These are phyloP conservation scores for Notolepis coatsorum DNA, from an alignment of 2,797 vertebrate species.

Conservation along the genomic window DNA sequence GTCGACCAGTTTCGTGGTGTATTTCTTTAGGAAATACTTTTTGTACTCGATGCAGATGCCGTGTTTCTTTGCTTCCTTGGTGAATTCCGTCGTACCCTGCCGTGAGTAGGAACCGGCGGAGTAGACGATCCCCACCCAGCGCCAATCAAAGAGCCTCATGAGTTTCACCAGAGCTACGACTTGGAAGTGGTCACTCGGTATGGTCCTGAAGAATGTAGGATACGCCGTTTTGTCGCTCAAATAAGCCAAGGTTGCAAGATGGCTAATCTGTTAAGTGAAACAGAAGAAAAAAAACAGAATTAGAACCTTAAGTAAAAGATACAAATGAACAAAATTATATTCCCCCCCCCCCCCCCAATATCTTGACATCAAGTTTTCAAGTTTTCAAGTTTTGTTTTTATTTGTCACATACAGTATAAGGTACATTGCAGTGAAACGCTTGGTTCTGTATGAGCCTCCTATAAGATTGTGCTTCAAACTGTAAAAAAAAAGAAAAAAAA, in stretches of 20 bases:
- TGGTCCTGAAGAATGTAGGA: slow-evolving; percentile 70
- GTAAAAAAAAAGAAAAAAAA: slow-evolving; percentile 18
- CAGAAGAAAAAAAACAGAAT: background rate
- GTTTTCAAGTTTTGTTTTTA: too few relatives aligned
- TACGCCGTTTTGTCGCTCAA: slow-evolving; percentile 62
- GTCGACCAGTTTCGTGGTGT: fast-evolving
- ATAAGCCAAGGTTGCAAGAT: slow-evolving; percentile 68
- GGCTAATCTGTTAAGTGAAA: slow-evolving; percentile 61
- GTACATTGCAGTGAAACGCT: too few relatives aligned
- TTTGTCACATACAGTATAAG: too few relatives aligned
- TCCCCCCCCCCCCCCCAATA: too few relatives aligned
- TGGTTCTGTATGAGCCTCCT: too few relatives aligned
- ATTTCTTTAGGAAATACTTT: background rate
- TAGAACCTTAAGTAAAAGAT: too few relatives aligned
- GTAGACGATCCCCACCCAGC: slow-evolving; percentile 68
- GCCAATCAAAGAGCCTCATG: slow-evolving; percentile 74
- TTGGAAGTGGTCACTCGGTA: slow-evolving; percentile 70
- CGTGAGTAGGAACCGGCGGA: slow-evolving; percentile 24
- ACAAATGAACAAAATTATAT: too few relatives aligned
- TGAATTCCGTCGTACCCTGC: slow-evolving; percentile 46
- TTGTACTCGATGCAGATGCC: slow-evolving; percentile 69
- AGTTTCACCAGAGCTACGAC: slow-evolving; percentile 58
- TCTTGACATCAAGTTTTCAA: too few relatives aligned
- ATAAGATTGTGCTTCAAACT: too few relatives aligned
- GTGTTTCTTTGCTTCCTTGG: slow-evolving; percentile 42